These are phyloP conservation scores for Aviceda subcristata DNA, from an alignment of 2,113 vertebrate genomes.

Conservation along the genomic window DNA sequence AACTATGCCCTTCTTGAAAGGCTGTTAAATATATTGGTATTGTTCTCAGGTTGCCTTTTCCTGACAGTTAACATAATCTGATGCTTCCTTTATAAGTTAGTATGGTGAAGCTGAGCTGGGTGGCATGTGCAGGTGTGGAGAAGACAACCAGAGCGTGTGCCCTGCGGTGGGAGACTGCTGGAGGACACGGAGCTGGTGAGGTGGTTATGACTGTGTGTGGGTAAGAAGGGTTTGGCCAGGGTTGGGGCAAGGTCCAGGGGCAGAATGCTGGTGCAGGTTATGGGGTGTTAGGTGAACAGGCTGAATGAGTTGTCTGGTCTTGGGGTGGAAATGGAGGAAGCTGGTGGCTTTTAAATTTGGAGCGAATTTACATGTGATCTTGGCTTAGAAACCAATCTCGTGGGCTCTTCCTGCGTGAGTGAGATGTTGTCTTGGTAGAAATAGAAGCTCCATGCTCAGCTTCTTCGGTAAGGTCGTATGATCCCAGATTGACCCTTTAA, in stretches of 20 bases:
- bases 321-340: background rate
- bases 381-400: fast-evolving
- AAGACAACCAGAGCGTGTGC: background rate
- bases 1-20: background rate
- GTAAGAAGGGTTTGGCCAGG: background rate
- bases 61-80: background rate
- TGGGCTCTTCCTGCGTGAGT: background rate
- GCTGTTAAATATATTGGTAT: background rate
- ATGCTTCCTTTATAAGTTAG: background rate
- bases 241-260: background rate
- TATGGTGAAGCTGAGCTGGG: background rate
- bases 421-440: background rate
- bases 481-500: background rate
- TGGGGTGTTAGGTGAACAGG: background rate
- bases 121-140: background rate
- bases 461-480: fast-evolving
- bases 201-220: fast-evolving
- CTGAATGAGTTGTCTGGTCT: background rate
- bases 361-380: background rate
- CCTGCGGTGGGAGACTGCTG: background rate
- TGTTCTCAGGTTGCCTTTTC: background rate
- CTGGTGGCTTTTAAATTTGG: background rate
- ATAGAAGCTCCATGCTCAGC: background rate
- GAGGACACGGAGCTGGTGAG: background rate
- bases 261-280: fast-evolving